Percentiles rank a stretch among this genome's conserved stretches.
phyloP scores from a whole-genome alignment of 1,140 invertebrate genomes.

The Campoletis sonorensis region DNA sequence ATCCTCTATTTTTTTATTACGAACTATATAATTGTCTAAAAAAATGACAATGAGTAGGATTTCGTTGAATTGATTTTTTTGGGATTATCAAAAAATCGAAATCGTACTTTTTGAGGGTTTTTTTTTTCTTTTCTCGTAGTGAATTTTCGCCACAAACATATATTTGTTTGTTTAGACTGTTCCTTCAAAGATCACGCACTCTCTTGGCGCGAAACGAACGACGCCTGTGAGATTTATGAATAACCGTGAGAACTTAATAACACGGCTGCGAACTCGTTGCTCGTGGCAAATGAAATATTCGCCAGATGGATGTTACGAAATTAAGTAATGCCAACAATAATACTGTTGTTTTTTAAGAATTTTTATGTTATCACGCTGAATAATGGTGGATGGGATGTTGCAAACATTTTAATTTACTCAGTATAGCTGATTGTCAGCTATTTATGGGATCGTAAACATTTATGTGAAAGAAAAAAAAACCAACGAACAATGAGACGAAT shows the following conservation, averaged over 20 bases:
- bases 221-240: slow-evolving; percentile 25
- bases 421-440: background rate
- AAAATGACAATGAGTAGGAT: too few relatives aligned
- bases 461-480: background rate
- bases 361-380: background rate
- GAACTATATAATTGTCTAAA: too few relatives aligned
- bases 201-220: slow-evolving; percentile 3
- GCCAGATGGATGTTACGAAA: slow-evolving; percentile 25
- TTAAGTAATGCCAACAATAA: slow-evolving; percentile 17
- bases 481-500: too few relatives aligned
- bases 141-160: too few relatives aligned
- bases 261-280: slow-evolving; percentile 27
- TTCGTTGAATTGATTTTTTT: too few relatives aligned
- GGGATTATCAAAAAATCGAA: too few relatives aligned
- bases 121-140: too few relatives aligned
- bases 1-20: too few relatives aligned
- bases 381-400: slow-evolving; percentile 2
- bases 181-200: background rate
- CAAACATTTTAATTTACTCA: slow-evolving; percentile 17
- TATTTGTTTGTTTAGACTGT: background rate
- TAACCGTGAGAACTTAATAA: slow-evolving; percentile 30
- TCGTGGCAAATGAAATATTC: slow-evolving; percentile 20
- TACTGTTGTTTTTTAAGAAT: slow-evolving; percentile 7
- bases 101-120: too few relatives aligned
- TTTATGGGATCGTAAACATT: slow-evolving; percentile 1